Base-by-base conservation (phyloP, 2,113 vertebrate genomes). In the Pithys albifrons region DNA sequence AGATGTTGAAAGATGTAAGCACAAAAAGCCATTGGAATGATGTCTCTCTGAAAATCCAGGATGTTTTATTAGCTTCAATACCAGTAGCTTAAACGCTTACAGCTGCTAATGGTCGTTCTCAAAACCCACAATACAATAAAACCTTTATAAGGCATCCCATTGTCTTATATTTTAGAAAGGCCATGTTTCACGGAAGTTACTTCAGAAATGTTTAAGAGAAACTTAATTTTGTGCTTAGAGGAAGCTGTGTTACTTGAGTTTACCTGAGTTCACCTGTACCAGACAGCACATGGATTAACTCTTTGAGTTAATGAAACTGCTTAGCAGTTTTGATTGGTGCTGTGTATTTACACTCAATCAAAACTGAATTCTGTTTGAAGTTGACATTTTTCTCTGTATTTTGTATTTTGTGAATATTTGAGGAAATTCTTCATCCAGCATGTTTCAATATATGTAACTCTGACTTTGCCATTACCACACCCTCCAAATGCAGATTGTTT, bases 401-500 rank as follows among this genome's bases (percentile, higher is more conserved):
- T 66, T 77, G n/a, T 70, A 49, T 20, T 72, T 72, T 8, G 20
- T 46, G 23, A 55, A 35, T 78, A 39, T 55, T 91, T 3, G 3
- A 92, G 61, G 86, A 91, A 89, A 67, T 71, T 51, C 83, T 84
- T 89, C 58, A 52, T 78, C 29, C 62, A 79, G 66, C 54, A 52
- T 84, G 88, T 89, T 73, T 89, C 70, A 67, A 20, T 45, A 19
- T 35, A 39, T n/a, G 33, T 66, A 65, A 55, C 65, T 49, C 64
- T 77, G 76, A 89, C 72, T 86, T 88, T 64, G 80, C 64, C 80
- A 52, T 86, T 76, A 77, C 80, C 86, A 45, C 86, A 1, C 95
- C 91, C 76, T 92, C 55, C 61, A 74, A 91, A 87, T 16, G 35
- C 57, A 89, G 80, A 84, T 92, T 23, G 59, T 67, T 91, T 84